A percentile compares a stretch with the other conserved stretches of the same genome.
Evolutionary conservation across 2,113 vertebrate species (phyloP).

Genomic region (Desmodus rotundus): DNA sequence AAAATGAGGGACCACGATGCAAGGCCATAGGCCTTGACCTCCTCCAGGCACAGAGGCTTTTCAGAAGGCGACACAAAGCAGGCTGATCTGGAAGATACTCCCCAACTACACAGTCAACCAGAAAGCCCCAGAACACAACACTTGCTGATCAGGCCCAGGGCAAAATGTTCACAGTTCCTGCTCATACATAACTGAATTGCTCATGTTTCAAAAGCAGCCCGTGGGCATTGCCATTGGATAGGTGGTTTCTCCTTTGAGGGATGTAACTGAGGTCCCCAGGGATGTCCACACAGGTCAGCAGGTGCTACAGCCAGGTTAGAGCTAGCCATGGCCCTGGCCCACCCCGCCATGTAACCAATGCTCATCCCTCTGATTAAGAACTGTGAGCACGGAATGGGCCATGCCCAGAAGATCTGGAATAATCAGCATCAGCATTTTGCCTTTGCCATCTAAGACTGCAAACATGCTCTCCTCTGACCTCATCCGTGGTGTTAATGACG

Average conservation of each 20-base stretch:
- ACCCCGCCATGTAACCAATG: background rate
- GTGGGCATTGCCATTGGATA: background rate
- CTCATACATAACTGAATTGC: background rate
- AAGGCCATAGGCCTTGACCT: background rate
- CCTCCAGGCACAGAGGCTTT: background rate
- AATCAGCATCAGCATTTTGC: conserved; percentile 50
- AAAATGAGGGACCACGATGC: background rate
- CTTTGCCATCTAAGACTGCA: conserved; percentile 53
- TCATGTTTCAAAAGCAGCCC: background rate
- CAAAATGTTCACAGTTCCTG: background rate
- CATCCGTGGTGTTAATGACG: conserved; percentile 52
- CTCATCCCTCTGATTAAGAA: conserved; percentile 42
- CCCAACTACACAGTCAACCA: background rate
- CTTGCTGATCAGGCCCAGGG: background rate
- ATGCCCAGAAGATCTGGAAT: conserved; percentile 41
- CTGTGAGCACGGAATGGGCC: conserved; percentile 46
- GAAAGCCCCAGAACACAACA: background rate
- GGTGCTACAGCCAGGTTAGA: background rate
- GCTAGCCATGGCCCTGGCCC: background rate
- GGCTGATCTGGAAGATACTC: background rate
- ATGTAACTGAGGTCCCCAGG: background rate
- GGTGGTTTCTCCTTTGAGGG: background rate
- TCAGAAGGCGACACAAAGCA: background rate
- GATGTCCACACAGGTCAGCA: background rate
- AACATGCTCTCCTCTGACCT: conserved; percentile 54